Conservation (phyloP, 2,888 invertebrate genomes). For the Heliconius ethilla region DNA sequence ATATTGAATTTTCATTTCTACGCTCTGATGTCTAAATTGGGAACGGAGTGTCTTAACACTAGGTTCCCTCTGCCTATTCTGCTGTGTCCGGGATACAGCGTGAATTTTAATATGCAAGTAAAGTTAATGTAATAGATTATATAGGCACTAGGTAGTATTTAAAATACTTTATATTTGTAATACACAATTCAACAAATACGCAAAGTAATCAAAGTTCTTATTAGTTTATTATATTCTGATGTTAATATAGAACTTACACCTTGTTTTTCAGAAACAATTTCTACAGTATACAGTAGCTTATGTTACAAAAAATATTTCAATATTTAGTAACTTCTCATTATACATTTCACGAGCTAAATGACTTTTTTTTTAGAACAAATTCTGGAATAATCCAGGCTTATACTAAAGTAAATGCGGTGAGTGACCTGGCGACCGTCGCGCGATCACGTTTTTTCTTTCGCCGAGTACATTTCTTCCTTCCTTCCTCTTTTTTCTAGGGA, state of each 20-base stretch:
- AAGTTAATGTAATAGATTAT: too few species aligned
- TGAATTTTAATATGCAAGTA: too few species aligned
- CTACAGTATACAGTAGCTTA: background rate
- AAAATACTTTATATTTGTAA: too few species aligned
- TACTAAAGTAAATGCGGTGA: slow-evolving; percentile 53
- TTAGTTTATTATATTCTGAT: too few species aligned
- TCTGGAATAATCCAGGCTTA: slow-evolving; percentile 41
- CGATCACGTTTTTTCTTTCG: slow-evolving; percentile 51
- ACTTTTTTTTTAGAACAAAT: slow-evolving; percentile 42
- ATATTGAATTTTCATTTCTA: too few species aligned
- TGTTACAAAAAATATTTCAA: slow-evolving; percentile 29
- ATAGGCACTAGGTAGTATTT: too few species aligned
- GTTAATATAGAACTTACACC: background rate
- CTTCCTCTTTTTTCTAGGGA: slow-evolving; percentile 48
- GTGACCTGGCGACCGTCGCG: slow-evolving; percentile 53
- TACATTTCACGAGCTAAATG: slow-evolving; percentile 41
- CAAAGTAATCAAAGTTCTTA: too few species aligned
- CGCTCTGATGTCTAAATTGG: too few species aligned
- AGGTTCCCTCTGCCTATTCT: too few species aligned
- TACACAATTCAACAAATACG: too few species aligned
- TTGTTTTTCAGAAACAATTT: background rate
- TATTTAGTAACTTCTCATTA: slow-evolving; percentile 40
- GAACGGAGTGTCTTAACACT: too few species aligned
- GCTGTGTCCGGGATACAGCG: too few species aligned
- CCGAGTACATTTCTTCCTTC: slow-evolving; percentile 48